Conservation (phyloP, 2,113 vertebrate species). For the Ramphastos sulfuratus region DNA sequence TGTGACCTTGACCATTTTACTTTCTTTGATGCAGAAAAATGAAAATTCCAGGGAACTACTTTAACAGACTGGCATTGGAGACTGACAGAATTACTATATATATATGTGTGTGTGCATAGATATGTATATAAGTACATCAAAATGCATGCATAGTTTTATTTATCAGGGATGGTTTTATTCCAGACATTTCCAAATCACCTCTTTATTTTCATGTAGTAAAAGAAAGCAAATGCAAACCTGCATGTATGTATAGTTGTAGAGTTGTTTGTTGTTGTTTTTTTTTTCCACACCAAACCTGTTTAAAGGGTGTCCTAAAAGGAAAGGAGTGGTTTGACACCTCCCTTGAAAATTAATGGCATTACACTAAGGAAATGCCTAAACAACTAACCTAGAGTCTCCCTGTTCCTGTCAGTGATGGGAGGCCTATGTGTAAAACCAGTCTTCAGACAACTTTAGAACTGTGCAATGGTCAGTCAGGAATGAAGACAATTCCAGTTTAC, state of each 20-base stretch:
- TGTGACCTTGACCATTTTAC: neutral
- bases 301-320: neutral
- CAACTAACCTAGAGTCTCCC: neutral
- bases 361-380: neutral
- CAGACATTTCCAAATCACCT: neutral
- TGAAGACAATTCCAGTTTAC: rapidly evolving
- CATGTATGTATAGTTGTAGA: neutral
- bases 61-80: neutral
- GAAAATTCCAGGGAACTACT: neutral
- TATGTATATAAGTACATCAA: neutral
- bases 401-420: neutral
- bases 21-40: neutral
- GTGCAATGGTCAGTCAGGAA: neutral
- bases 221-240: neutral
- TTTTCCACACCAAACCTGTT: neutral
- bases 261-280: neutral
- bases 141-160: neutral
- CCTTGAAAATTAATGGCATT: neutral
- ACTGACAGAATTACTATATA: neutral
- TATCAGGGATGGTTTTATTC: neutral
- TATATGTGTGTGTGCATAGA: neutral
- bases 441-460: neutral
- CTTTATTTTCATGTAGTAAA: neutral
- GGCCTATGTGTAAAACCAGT: neutral
- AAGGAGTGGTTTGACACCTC: neutral